Evolutionary conservation across 2,888 invertebrate species (phyloP).

Genomic region (Cecidostiba fungosa): DNA sequence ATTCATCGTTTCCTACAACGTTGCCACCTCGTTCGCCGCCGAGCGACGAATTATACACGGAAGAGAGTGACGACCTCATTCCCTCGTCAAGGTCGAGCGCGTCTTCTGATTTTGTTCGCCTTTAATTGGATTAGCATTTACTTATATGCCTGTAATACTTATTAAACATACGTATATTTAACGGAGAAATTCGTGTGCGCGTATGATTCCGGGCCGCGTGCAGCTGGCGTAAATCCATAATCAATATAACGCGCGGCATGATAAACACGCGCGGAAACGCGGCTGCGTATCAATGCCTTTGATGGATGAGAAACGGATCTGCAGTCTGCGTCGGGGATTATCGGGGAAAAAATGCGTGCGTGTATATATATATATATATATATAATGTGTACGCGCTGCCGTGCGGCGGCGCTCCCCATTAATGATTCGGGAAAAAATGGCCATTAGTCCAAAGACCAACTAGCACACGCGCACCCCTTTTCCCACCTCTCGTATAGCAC

Average conservation of each 20-base stretch:
- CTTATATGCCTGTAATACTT: not conserved
- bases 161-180: slow-evolving; percentile 47
- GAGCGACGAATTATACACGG: slow-evolving; percentile 31
- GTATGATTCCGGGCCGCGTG: not conserved
- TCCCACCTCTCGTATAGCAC: not conserved
- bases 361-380: not conserved
- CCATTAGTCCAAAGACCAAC: slow-evolving; percentile 77
- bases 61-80: slow-evolving; percentile 35
- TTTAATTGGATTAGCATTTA: not conserved
- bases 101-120: not conserved
- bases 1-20: slow-evolving; percentile 74
- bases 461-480: slow-evolving; percentile 21
- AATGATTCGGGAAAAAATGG: slow-evolving; percentile 69
- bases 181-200: slow-evolving; percentile 26
- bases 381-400: not conserved
- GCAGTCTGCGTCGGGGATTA: slow-evolving; percentile 64
- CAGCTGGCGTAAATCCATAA: slow-evolving; percentile 63
- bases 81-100: slow-evolving; percentile 18
- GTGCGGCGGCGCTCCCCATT: slow-evolving; percentile 47
- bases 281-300: slow-evolving; percentile 64
- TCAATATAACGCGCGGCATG: slow-evolving; percentile 59
- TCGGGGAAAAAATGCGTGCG: slow-evolving; percentile 57
- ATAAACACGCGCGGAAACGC: slow-evolving; percentile 61
- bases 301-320: slow-evolving; percentile 66
- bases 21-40: slow-evolving; percentile 29